These are phyloP conservation scores for Orientallactaga bullata DNA, from an alignment of 2,113 vertebrate genomes.

Conservation along the genomic window DNA sequence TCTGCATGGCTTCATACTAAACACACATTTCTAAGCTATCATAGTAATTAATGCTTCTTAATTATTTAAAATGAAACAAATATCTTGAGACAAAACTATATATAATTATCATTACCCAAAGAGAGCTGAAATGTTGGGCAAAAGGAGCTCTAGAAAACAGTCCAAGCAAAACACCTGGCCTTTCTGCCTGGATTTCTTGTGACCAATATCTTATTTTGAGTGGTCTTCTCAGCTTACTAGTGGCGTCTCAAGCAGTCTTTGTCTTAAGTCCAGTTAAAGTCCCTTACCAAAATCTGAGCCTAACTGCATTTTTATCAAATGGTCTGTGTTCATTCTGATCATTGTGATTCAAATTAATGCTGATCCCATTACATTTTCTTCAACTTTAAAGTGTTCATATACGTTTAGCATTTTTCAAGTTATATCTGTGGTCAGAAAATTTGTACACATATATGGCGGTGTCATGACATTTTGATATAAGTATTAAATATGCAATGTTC, in stretches of 20 bases:
- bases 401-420: no score
- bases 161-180: rapidly evolving
- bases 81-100: background rate
- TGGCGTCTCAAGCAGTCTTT: background rate
- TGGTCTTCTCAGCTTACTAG: background rate
- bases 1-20: background rate
- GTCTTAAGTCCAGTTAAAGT: background rate
- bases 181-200: background rate
- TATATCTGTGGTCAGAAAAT: background rate
- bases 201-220: background rate
- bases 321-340: background rate
- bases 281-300: background rate
- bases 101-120: background rate
- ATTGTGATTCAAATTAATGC: background rate
- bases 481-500: background rate
- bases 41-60: constrained; percentile 17
- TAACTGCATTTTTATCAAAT: background rate
- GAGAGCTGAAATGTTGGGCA: background rate
- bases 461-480: background rate
- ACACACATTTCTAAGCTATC: constrained; percentile 14
- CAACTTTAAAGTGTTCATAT: no score
- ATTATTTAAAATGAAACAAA: constrained; percentile 55
- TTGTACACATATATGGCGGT: background rate
- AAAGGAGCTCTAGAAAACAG: background rate
- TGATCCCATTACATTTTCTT: background rate